Evolutionary conservation across 2,797 vertebrate species (phyloP).

Genomic region (Carcharodon carcharias): DNA sequence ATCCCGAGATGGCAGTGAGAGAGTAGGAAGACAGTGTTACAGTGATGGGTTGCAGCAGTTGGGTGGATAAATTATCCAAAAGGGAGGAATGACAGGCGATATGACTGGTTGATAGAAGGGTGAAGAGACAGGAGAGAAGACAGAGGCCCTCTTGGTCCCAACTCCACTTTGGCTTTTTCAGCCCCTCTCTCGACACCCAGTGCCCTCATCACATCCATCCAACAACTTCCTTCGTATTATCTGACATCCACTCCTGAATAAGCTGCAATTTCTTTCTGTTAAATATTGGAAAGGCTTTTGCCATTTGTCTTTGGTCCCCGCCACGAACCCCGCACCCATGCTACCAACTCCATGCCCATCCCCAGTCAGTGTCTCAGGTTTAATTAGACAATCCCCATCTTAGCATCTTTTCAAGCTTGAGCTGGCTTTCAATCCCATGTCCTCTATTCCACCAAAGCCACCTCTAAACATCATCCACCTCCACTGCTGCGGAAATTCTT

Average conservation of each 20-base stretch:
- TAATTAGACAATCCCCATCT: background rate
- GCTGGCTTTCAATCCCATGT: background rate
- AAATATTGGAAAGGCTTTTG: background rate
- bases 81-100: background rate
- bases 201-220: background rate
- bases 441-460: background rate
- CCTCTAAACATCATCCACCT: background rate
- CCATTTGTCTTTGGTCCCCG: background rate
- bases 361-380: background rate
- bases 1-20: background rate
- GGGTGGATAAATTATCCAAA: background rate
- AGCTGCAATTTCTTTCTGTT: background rate
- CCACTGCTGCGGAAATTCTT: background rate
- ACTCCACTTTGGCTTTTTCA: background rate
- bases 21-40: background rate
- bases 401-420: background rate
- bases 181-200: background rate
- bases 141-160: background rate
- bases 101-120: background rate
- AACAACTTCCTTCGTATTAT: background rate
- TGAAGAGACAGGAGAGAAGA: background rate
- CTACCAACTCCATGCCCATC: background rate
- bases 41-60: background rate
- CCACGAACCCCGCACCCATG: background rate
- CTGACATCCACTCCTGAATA: background rate